phyloP scores from a whole-genome alignment of 2,888 invertebrate species.

The Zele albiditarsus region DNA sequence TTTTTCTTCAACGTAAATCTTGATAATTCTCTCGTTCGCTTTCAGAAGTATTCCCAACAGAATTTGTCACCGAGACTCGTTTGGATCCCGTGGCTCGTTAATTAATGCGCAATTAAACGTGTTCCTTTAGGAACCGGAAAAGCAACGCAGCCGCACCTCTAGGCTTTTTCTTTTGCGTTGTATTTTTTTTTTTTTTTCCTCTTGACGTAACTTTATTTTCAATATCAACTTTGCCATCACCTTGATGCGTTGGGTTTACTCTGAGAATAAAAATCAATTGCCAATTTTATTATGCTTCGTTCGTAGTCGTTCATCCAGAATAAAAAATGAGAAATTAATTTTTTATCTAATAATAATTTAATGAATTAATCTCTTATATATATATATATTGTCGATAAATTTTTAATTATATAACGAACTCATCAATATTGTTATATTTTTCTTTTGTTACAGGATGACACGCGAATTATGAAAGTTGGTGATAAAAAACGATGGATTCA shows the following conservation, averaged over 20 bases:
- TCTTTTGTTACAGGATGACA: slow-evolving; percentile 73
- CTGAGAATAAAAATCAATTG: slow-evolving; percentile 14
- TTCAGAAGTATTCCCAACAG: slow-evolving; percentile 28
- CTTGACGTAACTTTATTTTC: not conserved
- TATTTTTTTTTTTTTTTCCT: not conserved
- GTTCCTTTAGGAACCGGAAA: slow-evolving; percentile 8
- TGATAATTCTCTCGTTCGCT: not conserved
- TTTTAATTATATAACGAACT: too few relatives aligned
- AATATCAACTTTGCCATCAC: not conserved
- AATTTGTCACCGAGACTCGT: not conserved
- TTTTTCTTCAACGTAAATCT: slow-evolving; percentile 4
- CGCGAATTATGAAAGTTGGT: slow-evolving; percentile 74
- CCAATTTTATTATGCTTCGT: not conserved
- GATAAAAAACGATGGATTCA: slow-evolving; percentile 86
- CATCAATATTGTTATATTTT: not conserved
- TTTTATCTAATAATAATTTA: not conserved
- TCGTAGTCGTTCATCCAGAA: not conserved
- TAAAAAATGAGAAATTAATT: not conserved
- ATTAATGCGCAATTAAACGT: slow-evolving; percentile 36
- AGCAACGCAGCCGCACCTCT: not conserved
- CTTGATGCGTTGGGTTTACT: not conserved
- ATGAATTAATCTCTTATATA: not conserved
- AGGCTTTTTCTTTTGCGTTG: not conserved
- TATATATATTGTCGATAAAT: not conserved
- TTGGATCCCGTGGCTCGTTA: slow-evolving; percentile 21